phyloP scores from a whole-genome alignment of 2,888 invertebrate genomes.

The Drosophila fungiperda region DNA sequence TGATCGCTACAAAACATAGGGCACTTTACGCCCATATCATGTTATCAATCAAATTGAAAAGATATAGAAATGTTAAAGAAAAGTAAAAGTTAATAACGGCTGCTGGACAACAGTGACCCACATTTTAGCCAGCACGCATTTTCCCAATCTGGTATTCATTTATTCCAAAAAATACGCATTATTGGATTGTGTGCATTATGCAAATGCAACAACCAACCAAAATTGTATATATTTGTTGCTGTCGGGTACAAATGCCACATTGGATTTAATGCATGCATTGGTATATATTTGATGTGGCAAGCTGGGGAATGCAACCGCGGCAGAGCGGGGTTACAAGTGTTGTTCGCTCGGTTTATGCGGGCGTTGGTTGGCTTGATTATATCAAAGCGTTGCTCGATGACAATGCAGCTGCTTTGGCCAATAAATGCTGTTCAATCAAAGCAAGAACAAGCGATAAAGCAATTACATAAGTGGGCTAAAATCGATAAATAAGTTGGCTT shows the following conservation, averaged over 20 bases:
- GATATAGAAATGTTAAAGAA: slow-evolving; percentile 33
- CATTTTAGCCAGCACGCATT: slow-evolving; percentile 28
- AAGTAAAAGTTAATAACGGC: slow-evolving; percentile 66
- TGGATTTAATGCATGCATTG: slow-evolving; percentile 5
- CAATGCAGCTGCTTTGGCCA: slow-evolving; percentile 19
- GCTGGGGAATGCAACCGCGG: background rate
- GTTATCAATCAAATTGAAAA: slow-evolving; percentile 44
- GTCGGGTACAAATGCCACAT: slow-evolving; percentile 20
- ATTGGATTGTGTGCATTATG: slow-evolving; percentile 54
- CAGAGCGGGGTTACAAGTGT: background rate
- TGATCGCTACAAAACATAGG: slow-evolving; percentile 34
- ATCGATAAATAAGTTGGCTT: slow-evolving; percentile 45
- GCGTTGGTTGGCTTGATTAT: slow-evolving; percentile 23
- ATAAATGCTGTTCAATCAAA: slow-evolving; percentile 5
- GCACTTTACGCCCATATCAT: slow-evolving; percentile 54
- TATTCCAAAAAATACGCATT: slow-evolving; percentile 7
- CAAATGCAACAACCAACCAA: slow-evolving; percentile 52
- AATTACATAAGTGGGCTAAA: slow-evolving; percentile 39
- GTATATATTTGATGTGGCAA: slow-evolving; percentile 8
- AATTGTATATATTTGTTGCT: slow-evolving; percentile 3
- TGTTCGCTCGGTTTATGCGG: slow-evolving; percentile 15
- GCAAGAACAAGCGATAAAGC: slow-evolving; percentile 23
- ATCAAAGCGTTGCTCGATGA: slow-evolving; percentile 13
- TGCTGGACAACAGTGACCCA: slow-evolving; percentile 72
- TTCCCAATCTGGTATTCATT: slow-evolving; percentile 29